Evolutionary conservation across 2,888 invertebrate species (phyloP), one percentile per base, ranked within the genome.

Genomic region (Lymantria dispar): DNA sequence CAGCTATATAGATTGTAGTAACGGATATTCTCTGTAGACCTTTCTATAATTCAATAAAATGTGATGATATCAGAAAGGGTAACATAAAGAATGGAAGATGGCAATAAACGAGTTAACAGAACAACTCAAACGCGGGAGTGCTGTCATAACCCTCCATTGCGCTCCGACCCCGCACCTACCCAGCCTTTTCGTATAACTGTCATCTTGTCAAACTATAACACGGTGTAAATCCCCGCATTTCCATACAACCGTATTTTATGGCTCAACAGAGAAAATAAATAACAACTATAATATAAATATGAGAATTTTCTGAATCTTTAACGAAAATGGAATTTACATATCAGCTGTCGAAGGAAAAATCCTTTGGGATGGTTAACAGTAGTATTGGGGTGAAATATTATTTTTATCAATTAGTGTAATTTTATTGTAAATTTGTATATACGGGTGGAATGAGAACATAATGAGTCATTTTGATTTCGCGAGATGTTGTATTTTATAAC

Each of bases 251-350:
- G 87, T 87, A 89, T 86, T 88, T 89, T 85, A 87, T 81, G 83
- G 82, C 80, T 82, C 85, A 80, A 78, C 74, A 77, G 82, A 85
- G 84, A 87, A 90, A 89, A 89, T 90, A 90, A 90, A 89, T 88
- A 88, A 85, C 83, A 80, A 78, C 83, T 76, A 84, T 87, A 84
- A 80, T 85, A 87, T 86, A 83, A 85, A 87, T 85, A 85, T 83
- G 83, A 86, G 74, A 76, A 80, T 86, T 85, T 85, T 77, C 79
- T 76, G 72, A 84, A 83, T 80, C 83, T 83, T 75, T 78, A 82
- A 79, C 79, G 83, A 82, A 64, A 69, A 63, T 60, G 79, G 88
- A 78, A 89, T 91, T 90, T 89, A 86, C 89, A 85, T 89, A 85
- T 90, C 90, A 87, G 80, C 82, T 80, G 85, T 83, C 85, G 89